A percentile compares a stretch with the other conserved stretches of the same genome.
phyloP scores from a whole-genome alignment of 2,888 invertebrate species.

The Pristionchus japonicus region DNA sequence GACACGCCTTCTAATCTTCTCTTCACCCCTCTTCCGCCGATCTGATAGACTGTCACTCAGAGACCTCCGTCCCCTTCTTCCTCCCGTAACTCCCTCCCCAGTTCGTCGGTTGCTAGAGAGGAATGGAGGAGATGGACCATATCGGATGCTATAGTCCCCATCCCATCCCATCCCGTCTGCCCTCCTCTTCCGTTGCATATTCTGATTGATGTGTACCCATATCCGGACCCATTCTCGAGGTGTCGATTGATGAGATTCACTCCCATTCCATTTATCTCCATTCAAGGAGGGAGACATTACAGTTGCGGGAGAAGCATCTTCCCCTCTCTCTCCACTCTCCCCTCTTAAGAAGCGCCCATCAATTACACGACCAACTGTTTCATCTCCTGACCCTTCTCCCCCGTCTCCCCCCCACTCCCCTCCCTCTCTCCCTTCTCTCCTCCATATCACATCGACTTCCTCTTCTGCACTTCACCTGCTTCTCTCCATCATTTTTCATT shows the following conservation, averaged over 20 bases:
- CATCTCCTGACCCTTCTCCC: conserved; percentile 5
- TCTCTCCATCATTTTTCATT: conserved; percentile 1
- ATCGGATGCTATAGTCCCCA: not conserved
- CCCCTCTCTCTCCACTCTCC: not conserved
- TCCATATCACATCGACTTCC: conserved; percentile 23
- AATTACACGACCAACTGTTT: conserved; percentile 39
- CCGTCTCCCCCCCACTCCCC: not conserved
- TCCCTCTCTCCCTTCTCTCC: not conserved
- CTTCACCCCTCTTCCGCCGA: not conserved
- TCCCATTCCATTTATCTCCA: not conserved
- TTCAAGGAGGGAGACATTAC: not conserved
- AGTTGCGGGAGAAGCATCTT: not conserved
- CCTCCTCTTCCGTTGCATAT: not conserved
- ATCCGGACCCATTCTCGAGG: not conserved
- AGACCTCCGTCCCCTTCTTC: not conserved
- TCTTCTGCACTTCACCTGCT: not conserved
- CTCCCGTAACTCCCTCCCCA: not conserved
- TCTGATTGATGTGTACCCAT: not conserved
- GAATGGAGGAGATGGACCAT: not conserved
- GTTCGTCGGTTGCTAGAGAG: not conserved
- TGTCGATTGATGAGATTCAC: not conserved
- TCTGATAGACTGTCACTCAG: not conserved
- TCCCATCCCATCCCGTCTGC: not conserved
- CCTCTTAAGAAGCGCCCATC: conserved; percentile 36
- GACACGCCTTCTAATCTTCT: not conserved